Base-by-base conservation (phyloP, 2,797 vertebrate species). In the Eleutherodactylus coqui region DNA sequence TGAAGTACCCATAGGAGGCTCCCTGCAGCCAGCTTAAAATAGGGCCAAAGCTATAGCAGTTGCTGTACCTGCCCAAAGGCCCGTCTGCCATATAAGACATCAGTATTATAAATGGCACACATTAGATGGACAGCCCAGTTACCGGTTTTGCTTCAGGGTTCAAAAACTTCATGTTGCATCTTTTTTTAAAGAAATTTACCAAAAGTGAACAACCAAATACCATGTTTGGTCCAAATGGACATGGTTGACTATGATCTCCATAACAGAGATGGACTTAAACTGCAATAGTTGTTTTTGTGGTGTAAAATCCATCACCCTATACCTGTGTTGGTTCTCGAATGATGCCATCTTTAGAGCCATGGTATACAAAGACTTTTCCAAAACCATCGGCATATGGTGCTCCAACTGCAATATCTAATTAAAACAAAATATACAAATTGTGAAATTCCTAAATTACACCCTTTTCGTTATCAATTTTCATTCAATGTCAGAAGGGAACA, bases 341-440 rank as follows among this genome's bases (percentile, higher is more conserved):
- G 92, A 99, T 96, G 88, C 97, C 98, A 5, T 91, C 86, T 55
- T 88, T 87, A 14, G 96, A 96, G 82, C 98, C 98, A 4, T 98
- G 98, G 91, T 97, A 99, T 88, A 99, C 94, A 91, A 95, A 99
- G 36, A 99, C 98, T 82, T 94, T 97, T 84, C 98, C 98, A 60
- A 55, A 87, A 1, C 62, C 91, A 27, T 95, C 96, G 86, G 97
- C 97, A 62, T 97, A 96, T 0, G 98, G 98, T 34, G 98, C 97
- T 86, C 98, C 98, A 1, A 99, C 91, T 1, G 97, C 98, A 88
- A 99, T 95, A 92, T 99, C 98, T 99, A 60, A 43, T 29, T 1
- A 82, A 21, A 72, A 79, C 27, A n/a, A 85, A 58, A 45, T 27
- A 69, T 36, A 73, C n/a, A 73, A 27, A 14, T 36, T 36, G 36